Evolutionary conservation across 2,113 vertebrate species (phyloP).

Genomic region (Tursiops truncatus): DNA sequence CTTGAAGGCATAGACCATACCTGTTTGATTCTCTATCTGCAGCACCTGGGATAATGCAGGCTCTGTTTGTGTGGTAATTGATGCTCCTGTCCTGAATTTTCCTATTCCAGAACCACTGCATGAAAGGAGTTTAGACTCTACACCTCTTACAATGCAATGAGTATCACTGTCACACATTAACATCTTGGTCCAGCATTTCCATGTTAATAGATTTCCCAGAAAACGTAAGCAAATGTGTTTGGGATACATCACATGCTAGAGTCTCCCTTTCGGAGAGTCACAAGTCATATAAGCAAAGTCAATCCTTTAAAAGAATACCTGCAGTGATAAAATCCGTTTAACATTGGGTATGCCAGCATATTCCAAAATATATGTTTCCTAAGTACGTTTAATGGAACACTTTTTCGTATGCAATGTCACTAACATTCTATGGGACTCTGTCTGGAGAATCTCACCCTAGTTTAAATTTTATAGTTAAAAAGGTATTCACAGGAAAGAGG

Average conservation of each 20-base stretch:
- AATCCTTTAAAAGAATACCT: background rate
- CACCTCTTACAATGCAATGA: background rate
- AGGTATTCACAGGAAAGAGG: background rate
- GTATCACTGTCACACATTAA: background rate
- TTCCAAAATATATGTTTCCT: background rate
- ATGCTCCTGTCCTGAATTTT: background rate
- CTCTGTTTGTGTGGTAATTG: background rate
- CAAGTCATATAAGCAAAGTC: background rate
- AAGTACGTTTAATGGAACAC: background rate
- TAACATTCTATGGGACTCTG: background rate
- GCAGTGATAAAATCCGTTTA: background rate
- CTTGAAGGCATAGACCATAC: background rate
- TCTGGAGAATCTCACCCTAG: background rate
- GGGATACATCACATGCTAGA: background rate
- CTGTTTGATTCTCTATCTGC: background rate
- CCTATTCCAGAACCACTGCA: background rate
- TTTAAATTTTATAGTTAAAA: background rate
- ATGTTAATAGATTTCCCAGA: background rate
- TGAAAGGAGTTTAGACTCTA: background rate
- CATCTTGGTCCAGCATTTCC: background rate
- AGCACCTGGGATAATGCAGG: background rate
- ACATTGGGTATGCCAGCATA: background rate
- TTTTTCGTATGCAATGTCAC: background rate
- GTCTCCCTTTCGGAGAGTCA: background rate
- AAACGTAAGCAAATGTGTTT: background rate